Conservation (phyloP, 2,888 invertebrate genomes). For the Piscicola geometra region DNA sequence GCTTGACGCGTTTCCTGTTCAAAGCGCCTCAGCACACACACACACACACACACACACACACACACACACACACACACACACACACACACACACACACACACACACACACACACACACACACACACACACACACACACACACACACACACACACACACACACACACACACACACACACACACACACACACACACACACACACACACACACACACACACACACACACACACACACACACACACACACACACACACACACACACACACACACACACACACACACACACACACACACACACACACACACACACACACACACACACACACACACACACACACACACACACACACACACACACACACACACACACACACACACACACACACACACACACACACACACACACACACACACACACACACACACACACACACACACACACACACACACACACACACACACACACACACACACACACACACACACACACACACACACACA, state of each 20-base stretch:
- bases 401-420: constrained; percentile 28
- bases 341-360: neutral
- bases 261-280: no score
- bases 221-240: no score
- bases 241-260: no score
- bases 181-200: neutral
- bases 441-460: constrained; percentile 9
- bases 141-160: constrained; percentile 10
- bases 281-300: no score
- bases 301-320: no score
- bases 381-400: neutral
- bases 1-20: no score
- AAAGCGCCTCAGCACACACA: neutral
- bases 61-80: constrained; percentile 12
- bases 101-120: constrained; percentile 27
- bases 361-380: neutral
- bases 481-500: constrained; percentile 29
- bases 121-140: constrained; percentile 12
- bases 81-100: constrained; percentile 28
- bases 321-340: no score
- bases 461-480: constrained; percentile 31
- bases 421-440: constrained; percentile 16
- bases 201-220: no score
- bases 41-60: constrained; percentile 13
- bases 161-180: constrained; percentile 17